Evolutionary conservation across 1,140 invertebrate genomes (phyloP).

Genomic region (Aleiodes sp.): DNA sequence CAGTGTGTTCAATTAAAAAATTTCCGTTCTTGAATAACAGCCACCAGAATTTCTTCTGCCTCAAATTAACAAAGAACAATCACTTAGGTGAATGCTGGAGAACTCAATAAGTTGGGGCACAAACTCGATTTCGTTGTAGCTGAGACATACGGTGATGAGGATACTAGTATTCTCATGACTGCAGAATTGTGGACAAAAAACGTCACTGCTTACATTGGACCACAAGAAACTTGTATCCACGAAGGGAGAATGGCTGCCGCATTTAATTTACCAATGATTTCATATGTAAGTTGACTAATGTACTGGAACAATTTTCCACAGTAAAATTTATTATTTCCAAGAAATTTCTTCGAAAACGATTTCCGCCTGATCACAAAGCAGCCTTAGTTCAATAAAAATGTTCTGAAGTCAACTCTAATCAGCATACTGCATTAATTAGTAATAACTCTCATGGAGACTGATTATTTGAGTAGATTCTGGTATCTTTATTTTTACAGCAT

Average conservation of each 20-base stretch:
- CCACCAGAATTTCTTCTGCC: constrained; percentile 17
- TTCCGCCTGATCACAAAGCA: no score
- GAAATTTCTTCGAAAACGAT: no score
- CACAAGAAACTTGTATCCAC: constrained; percentile 94
- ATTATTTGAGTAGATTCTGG: no score
- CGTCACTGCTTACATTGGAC: constrained; percentile 91
- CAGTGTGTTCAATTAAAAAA: no score
- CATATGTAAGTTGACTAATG: constrained; percentile 82
- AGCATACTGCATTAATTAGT: no score
- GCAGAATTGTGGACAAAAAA: constrained; percentile 87
- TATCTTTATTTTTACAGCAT: no score
- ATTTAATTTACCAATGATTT: constrained; percentile 92
- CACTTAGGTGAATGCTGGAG: constrained; percentile 66
- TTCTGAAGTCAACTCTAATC: no score
- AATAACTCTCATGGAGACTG: no score
- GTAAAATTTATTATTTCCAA: background rate
- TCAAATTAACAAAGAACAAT: no score
- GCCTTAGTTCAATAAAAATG: no score
- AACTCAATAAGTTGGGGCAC: constrained; percentile 72
- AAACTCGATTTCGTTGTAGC: constrained; percentile 83
- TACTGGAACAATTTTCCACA: background rate
- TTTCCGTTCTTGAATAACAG: no score
- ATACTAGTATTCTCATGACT: constrained; percentile 84
- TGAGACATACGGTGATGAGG: constrained; percentile 92
- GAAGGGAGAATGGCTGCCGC: constrained; percentile 94